Evolutionary conservation across 2,113 vertebrate genomes (phyloP), one percentile per base, ranked within the genome.

Genomic region (Hoplias malabaricus): DNA sequence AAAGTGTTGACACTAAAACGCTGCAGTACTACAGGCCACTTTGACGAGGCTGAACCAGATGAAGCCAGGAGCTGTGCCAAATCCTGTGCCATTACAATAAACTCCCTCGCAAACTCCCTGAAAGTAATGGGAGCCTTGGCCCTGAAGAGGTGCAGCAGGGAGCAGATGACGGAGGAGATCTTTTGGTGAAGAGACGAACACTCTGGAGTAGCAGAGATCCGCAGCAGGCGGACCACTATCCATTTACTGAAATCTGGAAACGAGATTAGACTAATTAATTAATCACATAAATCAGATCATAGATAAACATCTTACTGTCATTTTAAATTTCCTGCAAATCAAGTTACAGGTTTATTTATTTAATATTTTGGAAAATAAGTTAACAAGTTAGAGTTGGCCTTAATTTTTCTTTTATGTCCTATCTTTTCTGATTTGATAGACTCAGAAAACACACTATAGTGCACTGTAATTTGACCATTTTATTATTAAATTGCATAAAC

Each of bases 171-270:
- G 0, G 92, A 93, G 85, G 91, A 88, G 33, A 96, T 92, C 48
- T 93, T 94, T 42, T 84, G 83, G 43, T 97, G 96, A 87, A 99
- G 92, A 0, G 78, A 3, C 11, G 89, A 88, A 80, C 97, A 98
- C 78, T 93, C 93, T 23, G 96, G 98, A 84, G 94, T 84, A 0
- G 96, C 94, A 53, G 94, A 93, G 80, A 98, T 95, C 13, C 96
- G 91, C 13, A 98, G 90, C 78, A 99, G 92, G 69, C 95, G 94
- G 68, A 91, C 88, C n/a, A 94, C 92, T 78, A 97, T 97, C 97
- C 97, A 99, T 75, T 93, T 95, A 89, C 93, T 96, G 78, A 99
- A 99, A 86, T 96, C 98, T 99, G 84, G 54, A 25, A 86, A 31
- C 79, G 76, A 61, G n/a, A 88, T 23, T n/a, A 14, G 12, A 27